A percentile compares a stretch with the other conserved stretches of the same genome.
Evolutionary conservation across 2,888 invertebrate genomes (phyloP).

Genomic region (Tiliacea citrago): DNA sequence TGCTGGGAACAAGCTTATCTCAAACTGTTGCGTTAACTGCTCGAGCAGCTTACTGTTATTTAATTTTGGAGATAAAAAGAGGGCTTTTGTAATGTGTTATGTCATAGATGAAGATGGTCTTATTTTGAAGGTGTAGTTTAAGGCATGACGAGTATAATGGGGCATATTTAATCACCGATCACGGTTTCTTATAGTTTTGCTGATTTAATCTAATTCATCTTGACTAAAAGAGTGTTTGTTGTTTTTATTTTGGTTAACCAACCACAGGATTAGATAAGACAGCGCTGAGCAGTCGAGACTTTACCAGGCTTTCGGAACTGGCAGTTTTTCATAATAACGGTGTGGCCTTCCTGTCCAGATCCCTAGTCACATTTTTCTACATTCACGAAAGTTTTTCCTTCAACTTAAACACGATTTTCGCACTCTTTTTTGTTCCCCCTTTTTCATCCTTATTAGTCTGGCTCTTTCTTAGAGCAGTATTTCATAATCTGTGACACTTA

Average conservation of each 20-base stretch:
- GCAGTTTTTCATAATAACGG: too few species aligned
- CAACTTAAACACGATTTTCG: background rate
- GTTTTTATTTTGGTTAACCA: background rate
- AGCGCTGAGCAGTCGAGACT: background rate
- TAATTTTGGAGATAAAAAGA: constrained; percentile 29
- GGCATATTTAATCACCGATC: constrained; percentile 12
- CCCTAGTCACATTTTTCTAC: background rate
- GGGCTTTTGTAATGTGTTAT: constrained; percentile 37
- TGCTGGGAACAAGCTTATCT: constrained; percentile 57
- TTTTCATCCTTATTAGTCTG: background rate
- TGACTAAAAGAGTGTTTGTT: background rate
- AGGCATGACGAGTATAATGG: background rate
- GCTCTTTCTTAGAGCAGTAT: background rate
- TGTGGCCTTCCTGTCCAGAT: background rate
- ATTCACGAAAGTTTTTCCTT: background rate
- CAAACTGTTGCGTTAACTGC: constrained; percentile 51
- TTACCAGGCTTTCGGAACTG: background rate
- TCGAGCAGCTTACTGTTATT: constrained; percentile 18
- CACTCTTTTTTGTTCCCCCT: background rate
- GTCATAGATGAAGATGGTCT: constrained; percentile 22
- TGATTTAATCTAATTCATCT: background rate
- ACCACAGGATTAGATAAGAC: background rate
- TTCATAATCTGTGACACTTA: too few species aligned
- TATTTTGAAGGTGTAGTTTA: constrained; percentile 6
- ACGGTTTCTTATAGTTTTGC: background rate